Conservation (phyloP, 2,888 invertebrate species). For the Heliconius ethilla region DNA sequence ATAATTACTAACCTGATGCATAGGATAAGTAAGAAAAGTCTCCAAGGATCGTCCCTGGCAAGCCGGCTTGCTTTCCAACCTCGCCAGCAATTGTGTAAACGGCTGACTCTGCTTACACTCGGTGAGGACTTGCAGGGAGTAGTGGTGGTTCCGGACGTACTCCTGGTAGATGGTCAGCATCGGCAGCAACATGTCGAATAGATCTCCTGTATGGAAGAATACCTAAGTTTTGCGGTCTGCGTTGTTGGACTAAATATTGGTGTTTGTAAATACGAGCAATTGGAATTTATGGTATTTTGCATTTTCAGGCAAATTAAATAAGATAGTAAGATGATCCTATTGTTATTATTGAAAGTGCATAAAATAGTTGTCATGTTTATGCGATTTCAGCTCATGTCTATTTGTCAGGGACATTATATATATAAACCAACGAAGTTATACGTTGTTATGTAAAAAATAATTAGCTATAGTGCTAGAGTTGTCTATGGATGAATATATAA, state of each 20-base stretch:
- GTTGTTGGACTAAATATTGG: neutral
- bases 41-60: slow-evolving; percentile 93
- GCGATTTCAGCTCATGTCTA: too few species aligned
- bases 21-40: slow-evolving; percentile 95
- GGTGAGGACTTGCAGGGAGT: slow-evolving; percentile 94
- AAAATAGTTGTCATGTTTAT: too few species aligned
- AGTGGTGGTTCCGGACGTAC: slow-evolving; percentile 96
- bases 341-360: too few species aligned
- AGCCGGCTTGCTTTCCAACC: slow-evolving; percentile 92
- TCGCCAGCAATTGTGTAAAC: slow-evolving; percentile 89
- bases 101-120: slow-evolving; percentile 93
- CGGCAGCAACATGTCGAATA: slow-evolving; percentile 96
- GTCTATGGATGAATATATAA: too few species aligned
- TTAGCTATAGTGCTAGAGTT: too few species aligned
- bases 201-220: slow-evolving; percentile 85
- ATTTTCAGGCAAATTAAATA: too few species aligned
- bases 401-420: too few species aligned
- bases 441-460: too few species aligned
- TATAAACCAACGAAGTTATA: too few species aligned
- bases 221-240: slow-evolving; percentile 21
- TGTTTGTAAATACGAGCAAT: too few species aligned
- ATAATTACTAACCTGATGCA: slow-evolving; percentile 89
- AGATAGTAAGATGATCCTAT: too few species aligned
- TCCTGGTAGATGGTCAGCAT: slow-evolving; percentile 98
- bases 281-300: too few species aligned